Evolutionary conservation across 2,888 invertebrate genomes (phyloP).

Genomic region (Julus scandinavius): DNA sequence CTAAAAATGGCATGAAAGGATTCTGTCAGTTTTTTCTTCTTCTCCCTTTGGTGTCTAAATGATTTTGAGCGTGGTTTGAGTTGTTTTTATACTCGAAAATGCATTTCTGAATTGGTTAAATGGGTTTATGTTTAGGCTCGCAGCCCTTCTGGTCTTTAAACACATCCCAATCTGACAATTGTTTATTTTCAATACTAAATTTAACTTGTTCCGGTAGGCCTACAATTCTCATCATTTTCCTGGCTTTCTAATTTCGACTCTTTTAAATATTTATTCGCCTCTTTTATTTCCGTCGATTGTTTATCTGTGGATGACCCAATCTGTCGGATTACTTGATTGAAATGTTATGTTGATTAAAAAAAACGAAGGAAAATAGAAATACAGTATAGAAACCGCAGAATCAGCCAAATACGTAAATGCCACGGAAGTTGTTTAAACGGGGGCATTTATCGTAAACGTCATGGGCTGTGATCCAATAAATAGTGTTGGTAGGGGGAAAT

Average conservation of each 20-base stretch:
- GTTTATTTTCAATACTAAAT: constrained; percentile 42
- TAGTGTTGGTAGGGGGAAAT: constrained; percentile 42
- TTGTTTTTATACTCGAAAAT: constrained; percentile 18
- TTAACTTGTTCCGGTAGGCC: constrained; percentile 39
- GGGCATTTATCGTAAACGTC: constrained; percentile 27
- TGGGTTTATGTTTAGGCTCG: constrained; percentile 39
- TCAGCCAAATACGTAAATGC: constrained; percentile 37
- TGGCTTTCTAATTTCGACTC: constrained; percentile 35
- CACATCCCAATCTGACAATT: constrained; percentile 23
- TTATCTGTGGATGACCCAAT: constrained; percentile 30
- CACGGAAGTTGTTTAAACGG: constrained; percentile 9
- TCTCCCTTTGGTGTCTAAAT: background rate
- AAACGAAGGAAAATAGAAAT: constrained; percentile 30
- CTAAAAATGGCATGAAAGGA: background rate
- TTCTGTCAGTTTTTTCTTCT: background rate
- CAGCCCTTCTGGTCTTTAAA: constrained; percentile 42
- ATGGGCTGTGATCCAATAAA: constrained; percentile 35
- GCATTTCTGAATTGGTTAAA: constrained; percentile 33
- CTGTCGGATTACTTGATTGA: constrained; percentile 27
- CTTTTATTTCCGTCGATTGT: constrained; percentile 30
- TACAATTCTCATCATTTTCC: constrained; percentile 38
- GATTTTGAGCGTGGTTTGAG: background rate
- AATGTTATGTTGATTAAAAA: constrained; percentile 39
- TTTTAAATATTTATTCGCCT: constrained; percentile 36
- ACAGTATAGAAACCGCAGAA: constrained; percentile 20